These are phyloP conservation scores for Rhinichthys osculus DNA, from an alignment of 2,797 vertebrate genomes.

Conservation along the genomic window DNA sequence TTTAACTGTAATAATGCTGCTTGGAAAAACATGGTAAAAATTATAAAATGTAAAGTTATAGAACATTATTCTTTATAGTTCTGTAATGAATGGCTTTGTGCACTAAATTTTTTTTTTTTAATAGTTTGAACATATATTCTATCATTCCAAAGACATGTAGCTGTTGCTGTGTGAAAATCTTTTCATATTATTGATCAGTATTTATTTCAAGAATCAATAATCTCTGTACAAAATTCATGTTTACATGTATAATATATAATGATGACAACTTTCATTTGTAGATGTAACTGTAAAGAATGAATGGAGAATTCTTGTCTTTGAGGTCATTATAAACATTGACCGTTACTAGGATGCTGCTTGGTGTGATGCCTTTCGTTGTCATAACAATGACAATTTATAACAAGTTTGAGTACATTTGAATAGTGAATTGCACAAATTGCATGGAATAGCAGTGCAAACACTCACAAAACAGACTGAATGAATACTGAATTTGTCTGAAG, in stretches of 20 bases:
- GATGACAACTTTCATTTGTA: neutral
- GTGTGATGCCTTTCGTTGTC: neutral
- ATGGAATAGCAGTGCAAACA: conserved; percentile 57
- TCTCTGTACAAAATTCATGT: neutral
- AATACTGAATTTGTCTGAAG: conserved; percentile 77
- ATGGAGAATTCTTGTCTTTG: neutral
- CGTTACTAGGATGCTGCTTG: neutral
- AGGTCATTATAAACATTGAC: neutral
- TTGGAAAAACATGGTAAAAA: neutral
- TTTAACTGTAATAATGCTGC: no score
- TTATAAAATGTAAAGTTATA: neutral
- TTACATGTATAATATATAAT: neutral
- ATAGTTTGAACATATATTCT: neutral
- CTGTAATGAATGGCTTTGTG: neutral
- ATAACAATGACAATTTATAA: neutral
- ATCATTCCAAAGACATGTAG: neutral
- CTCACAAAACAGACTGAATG: conserved; percentile 70
- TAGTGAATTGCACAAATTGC: neutral
- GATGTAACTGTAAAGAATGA: neutral
- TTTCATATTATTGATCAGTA: neutral
- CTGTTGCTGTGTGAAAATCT: neutral
- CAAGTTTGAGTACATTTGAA: neutral
- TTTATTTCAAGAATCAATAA: neutral
- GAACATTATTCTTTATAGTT: neutral
- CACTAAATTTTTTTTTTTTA: no score